Conservation (phyloP, 2,888 invertebrate genomes). For the Leptothorax acervorum region DNA sequence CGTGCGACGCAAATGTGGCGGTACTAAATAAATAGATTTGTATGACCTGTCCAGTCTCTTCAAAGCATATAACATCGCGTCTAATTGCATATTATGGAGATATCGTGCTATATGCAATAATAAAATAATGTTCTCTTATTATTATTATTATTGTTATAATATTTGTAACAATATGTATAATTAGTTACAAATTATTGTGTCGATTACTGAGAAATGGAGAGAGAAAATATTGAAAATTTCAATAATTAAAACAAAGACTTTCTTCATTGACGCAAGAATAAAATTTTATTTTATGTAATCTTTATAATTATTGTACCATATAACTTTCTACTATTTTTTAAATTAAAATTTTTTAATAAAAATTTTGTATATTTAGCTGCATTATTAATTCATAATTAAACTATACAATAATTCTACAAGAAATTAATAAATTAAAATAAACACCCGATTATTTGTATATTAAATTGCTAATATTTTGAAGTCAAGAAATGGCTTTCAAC, state of each 20-base stretch:
- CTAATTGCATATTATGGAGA: neutral
- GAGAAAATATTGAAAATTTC: slow-evolving; percentile 2
- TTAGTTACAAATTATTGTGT: neutral
- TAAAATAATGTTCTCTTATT: neutral
- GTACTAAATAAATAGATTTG: slow-evolving; percentile 66
- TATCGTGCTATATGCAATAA: neutral
- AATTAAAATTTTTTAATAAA: neutral
- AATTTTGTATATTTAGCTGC: neutral
- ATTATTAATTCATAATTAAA: neutral
- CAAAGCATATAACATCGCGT: neutral
- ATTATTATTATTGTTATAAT: neutral
- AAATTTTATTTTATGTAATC: neutral
- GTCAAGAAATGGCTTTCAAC: neutral
- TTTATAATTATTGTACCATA: neutral
- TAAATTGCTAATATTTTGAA: neutral
- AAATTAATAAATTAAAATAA: neutral
- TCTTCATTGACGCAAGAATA: neutral
- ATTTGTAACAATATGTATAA: slow-evolving; percentile 7
- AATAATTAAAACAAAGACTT: neutral
- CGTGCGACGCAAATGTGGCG: slow-evolving; percentile 89
- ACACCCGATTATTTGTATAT: neutral
- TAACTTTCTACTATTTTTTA: neutral
- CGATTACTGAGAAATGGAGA: neutral
- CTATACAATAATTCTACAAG: neutral
- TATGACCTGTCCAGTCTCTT: neutral